Evolutionary conservation across 2,888 invertebrate species (phyloP), one percentile per base, ranked within the genome.

Genomic region (Xanthorhoe spadicearia): DNA sequence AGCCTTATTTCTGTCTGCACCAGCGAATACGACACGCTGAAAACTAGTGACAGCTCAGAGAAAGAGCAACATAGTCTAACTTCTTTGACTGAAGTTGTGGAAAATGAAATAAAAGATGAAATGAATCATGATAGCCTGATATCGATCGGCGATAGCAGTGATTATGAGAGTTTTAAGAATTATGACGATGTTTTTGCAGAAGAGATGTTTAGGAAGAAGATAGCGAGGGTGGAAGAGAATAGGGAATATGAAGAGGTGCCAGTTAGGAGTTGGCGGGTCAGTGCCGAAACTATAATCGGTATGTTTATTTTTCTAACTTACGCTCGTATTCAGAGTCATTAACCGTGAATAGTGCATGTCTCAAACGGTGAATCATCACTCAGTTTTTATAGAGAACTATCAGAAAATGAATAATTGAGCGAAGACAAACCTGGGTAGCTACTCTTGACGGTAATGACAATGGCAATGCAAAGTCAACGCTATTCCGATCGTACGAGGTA

Each of bases 111-210:
- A 7, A 75, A 77, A 59, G 83, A 85, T 65, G 80, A 76, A 15
- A 89, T 88, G 69, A 90, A 92, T 66, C 85, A 86, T 38, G 94
- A 96, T 78, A 96, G 89, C 73, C 66, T 83, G 80, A 75, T 81
- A 52, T 85, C 85, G 43, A 71, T 95, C 32, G 96, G 96, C 0
- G 96, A 97, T 74, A 97, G 97, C 78, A 96, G 96, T 79, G 97
- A 88, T 51, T 87, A 89, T 67, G 94, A 95, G 78, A 96, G 96
- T 77, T 91, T 96, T 68, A 90, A 95, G 0, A 95, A 95, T 19
- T 63, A 67, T 52, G 94, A 94, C 0, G 93, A 92, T 38, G 86
- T 84, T 66, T 91, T 85, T 69, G 86, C 89, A 1, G 90, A 93
- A 70, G 89, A 93, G 43, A 75, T 84, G 64, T 92, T 94, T 63